Conservation (phyloP, 2,888 invertebrate species). For the Eristalis arbustorum region DNA sequence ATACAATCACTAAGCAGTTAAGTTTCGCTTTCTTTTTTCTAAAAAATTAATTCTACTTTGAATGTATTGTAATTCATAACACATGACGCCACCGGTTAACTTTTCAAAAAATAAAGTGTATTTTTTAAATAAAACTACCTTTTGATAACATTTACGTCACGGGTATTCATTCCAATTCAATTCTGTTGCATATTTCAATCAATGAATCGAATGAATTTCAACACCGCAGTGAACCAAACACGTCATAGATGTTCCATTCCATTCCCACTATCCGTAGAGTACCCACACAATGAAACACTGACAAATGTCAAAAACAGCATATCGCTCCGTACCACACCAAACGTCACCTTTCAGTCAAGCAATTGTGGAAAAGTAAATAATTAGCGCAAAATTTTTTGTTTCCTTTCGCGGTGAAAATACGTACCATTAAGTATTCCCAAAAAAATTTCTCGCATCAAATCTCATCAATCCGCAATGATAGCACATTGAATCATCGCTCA, state of each 20-base stretch:
- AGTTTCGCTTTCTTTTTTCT: too few species aligned
- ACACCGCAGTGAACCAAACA: background rate
- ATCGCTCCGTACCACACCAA: slow-evolving; percentile 33
- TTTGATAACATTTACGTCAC: background rate
- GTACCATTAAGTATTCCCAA: slow-evolving; percentile 10
- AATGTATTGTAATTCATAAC: too few species aligned
- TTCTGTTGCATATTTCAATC: background rate
- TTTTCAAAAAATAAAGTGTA: background rate
- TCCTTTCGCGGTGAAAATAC: slow-evolving; percentile 21
- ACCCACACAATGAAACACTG: background rate
- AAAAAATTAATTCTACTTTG: too few species aligned
- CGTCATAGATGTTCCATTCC: slow-evolving; percentile 17
- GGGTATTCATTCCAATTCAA: background rate
- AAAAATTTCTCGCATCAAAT: slow-evolving; percentile 18
- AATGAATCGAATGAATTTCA: slow-evolving; percentile 2
- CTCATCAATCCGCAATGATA: background rate
- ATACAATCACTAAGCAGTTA: too few species aligned
- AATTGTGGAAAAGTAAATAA: slow-evolving; percentile 67
- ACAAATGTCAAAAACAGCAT: slow-evolving; percentile 42
- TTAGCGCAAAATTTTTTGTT: slow-evolving; percentile 60
- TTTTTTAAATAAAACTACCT: slow-evolving; percentile 4
- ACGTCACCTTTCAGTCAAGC: slow-evolving; percentile 66
- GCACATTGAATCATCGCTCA: slow-evolving; percentile 21
- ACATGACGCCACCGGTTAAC: too few species aligned
- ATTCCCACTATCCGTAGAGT: background rate